A percentile compares a stretch with the other conserved stretches of the same genome.
These are phyloP conservation scores for Synanthedon vespiformis DNA, from an alignment of 2,888 invertebrate species.

Conservation along the genomic window DNA sequence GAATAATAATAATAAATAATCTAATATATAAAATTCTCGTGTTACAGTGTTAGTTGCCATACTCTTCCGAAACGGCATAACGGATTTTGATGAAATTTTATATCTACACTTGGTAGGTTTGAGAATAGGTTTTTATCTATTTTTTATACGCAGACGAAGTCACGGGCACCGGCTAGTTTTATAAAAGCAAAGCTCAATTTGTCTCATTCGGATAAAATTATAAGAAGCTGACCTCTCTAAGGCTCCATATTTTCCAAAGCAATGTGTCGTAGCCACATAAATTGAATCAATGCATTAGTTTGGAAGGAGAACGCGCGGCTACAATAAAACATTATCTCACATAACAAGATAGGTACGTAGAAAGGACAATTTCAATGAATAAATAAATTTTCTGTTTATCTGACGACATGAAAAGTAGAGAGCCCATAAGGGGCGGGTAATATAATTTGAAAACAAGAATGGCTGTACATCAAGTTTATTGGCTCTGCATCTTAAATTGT, in stretches of 20 bases:
- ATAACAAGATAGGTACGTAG: neutral
- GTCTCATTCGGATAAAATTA: no score
- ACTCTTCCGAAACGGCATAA: no score
- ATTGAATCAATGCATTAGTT: neutral
- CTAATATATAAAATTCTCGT: no score
- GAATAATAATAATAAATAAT: no score
- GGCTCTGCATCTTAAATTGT: neutral
- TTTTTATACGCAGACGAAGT: no score
- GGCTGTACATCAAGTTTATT: constrained; percentile 1
- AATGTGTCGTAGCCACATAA: neutral
- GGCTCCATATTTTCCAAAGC: neutral
- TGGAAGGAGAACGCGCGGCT: neutral
- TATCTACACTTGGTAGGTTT: no score
- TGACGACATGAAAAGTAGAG: neutral
- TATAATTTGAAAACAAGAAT: constrained; percentile 1
- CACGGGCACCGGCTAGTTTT: no score
- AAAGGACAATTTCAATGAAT: constrained; percentile 20
- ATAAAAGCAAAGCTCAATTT: no score
- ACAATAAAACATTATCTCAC: neutral
- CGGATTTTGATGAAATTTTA: no score
- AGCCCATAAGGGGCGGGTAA: neutral
- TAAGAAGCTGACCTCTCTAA: no score
- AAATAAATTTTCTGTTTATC: constrained; percentile 20
- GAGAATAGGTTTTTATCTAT: no score
- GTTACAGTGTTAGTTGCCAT: no score